Base-by-base conservation (phyloP, 2,888 invertebrate genomes). In the Mechanitis mazaeus region DNA sequence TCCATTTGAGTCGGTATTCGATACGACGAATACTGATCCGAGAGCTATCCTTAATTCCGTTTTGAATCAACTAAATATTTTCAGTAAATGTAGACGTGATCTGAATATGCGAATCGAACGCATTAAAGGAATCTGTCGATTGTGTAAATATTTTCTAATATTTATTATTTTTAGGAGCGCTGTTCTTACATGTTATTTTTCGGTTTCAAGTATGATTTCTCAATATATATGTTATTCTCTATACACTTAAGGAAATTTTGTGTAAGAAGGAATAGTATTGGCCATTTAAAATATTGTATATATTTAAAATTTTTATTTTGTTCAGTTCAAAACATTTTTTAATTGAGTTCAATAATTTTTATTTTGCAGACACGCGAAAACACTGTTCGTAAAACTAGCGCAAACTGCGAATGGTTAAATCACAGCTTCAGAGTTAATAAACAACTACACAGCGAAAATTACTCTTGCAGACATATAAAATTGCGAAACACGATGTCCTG, bases 11-110 rank as follows among this genome's bases (percentile, higher is more conserved):
- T 68, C 69, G 67, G 66, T 57, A 64, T 64, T 60, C 62, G 60
- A 64, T 60, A 62, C 66, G 68, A 64, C 68, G 65, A 69, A 70
- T 71, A 66, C 67, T 69, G 64, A 68, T 66, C 53, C 58, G 59
- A 64, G 63, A 63, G 59, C 47, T 64, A 69, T 64, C 70, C 68
- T 68, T 72, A 71, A 73, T 72, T 68, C 64, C 56, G 58, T 66
- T 72, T 61, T 63, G 65, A 68, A 66, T 68, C 68, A 67, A 68
- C 72, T 73, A 71, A 73, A 75, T 71, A 73, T 74, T 75, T 74
- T 72, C 66, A 66, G 59, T 33, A 55, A 63, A 59, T 55, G 60
- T 58, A n/a, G 9, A 65, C 68, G 59, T 67, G 69, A 64, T 54
- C 57, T 2, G 63, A 67, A 68, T 67, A 60, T 58, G 50, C 11